A percentile compares a stretch with the other conserved stretches of the same genome.
These are phyloP conservation scores for Daubentonia madagascariensis DNA, from an alignment of 2,113 vertebrate genomes.

Conservation along the genomic window DNA sequence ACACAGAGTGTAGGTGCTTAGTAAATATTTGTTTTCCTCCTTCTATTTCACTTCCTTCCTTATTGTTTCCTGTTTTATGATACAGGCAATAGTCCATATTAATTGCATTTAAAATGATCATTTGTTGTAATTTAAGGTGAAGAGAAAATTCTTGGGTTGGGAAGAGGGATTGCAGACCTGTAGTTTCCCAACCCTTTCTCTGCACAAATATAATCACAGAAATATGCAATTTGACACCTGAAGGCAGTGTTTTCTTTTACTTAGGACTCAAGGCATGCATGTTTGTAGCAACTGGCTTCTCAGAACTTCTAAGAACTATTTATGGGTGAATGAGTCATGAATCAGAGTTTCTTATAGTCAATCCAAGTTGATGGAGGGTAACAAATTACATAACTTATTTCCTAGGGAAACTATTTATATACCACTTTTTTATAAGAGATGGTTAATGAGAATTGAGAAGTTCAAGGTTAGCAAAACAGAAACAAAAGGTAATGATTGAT, in stretches of 20 bases:
- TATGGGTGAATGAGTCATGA: conserved; percentile 3
- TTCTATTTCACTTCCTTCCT: background rate
- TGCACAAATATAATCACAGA: background rate
- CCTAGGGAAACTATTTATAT: conserved; percentile 37
- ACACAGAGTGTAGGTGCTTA: fast-evolving
- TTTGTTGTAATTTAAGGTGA: background rate
- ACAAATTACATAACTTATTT: conserved; percentile 33
- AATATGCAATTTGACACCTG: background rate
- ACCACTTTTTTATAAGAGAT: background rate
- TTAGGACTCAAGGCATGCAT: background rate
- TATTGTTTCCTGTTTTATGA: background rate
- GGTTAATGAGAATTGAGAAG: background rate
- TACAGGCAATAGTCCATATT: background rate
- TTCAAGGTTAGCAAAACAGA: conserved; percentile 54
- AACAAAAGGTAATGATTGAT: background rate
- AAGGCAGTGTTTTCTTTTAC: background rate
- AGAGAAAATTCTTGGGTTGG: background rate
- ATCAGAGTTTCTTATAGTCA: background rate
- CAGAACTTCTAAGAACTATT: background rate
- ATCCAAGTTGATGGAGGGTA: background rate
- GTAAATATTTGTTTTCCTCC: background rate
- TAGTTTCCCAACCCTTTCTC: background rate
- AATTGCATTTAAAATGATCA: background rate
- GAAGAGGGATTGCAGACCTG: background rate
- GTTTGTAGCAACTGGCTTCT: background rate